Base-by-base conservation (phyloP, 2,113 vertebrate species). In the Cyprinodon brontotheroides region DNA sequence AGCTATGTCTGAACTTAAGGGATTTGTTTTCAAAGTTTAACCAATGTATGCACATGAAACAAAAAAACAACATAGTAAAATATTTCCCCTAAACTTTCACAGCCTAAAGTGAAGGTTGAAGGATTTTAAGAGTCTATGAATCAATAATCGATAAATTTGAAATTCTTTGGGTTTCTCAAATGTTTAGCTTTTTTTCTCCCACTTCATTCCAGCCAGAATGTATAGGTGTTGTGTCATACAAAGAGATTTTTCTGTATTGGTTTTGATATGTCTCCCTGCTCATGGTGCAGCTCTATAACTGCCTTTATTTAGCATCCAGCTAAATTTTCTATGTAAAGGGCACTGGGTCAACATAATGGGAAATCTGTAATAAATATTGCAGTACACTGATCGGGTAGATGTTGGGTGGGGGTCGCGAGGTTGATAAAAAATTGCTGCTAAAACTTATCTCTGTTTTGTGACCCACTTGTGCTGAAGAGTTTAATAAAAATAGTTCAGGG, bases 1-100 rank as follows among this genome's bases (percentile, higher is more conserved):
- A 50, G 45, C 72, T 41, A 65, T 78, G 61, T 67, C n/a, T 73
- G 70, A 17, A 62, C 68, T 37, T 78, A 29, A 80, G n/a, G n/a
- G 43, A 41, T 63, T 72, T 45, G 57, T 40, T 65, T 20, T 36
- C 15, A 59, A 78, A 74, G 47, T 70, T 5, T 48, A 20, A 73
- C 64, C 11, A 72, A 61, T 73, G 67, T 36, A 65, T 65, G 4
- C 36, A 77, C 39, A 39, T 37, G 47, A 64, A 47, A 72, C 61
- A 37, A 11, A 60, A 60, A 15, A 1, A 29, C 29, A 29, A 67
- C 12, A 69, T 62, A 43, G 57, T 64, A 59, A 65, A 43, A 36
- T 12, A 20, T 22, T 38, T 22, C 36, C 65, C 61, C 22, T 59
- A 22, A 38, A n/a, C 22, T 47, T 65, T 72, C 41, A 17, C 29